A percentile compares a stretch with the other conserved stretches of the same genome.
These are phyloP conservation scores for Pantherophis vulpinus DNA, from an alignment of 2,797 vertebrate species.

Conservation along the genomic window DNA sequence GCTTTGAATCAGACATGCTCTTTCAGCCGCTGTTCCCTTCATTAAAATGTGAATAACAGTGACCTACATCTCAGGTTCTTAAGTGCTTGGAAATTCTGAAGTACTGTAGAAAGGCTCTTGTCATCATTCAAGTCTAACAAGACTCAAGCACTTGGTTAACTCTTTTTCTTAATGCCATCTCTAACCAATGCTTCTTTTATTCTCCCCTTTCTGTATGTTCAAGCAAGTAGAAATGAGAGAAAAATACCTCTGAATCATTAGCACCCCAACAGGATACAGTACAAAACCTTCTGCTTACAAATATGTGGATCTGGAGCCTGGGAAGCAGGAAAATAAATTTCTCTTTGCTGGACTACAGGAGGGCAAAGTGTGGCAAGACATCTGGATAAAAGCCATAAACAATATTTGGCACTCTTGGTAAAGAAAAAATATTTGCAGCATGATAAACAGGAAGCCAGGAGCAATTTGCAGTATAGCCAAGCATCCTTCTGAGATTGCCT, in stretches of 20 bases:
- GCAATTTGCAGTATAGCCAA: conserved; percentile 21
- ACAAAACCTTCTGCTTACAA: background rate
- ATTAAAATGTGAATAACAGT: background rate
- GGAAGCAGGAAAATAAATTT: background rate
- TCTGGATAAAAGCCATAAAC: background rate
- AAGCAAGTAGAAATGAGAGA: background rate
- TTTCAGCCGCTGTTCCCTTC: background rate
- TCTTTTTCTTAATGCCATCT: background rate
- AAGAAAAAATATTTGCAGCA: background rate
- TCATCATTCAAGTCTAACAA: background rate
- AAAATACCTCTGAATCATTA: background rate
- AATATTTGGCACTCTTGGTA: conserved; percentile 15
- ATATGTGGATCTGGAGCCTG: background rate
- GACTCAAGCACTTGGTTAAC: background rate
- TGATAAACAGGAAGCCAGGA: conserved; percentile 16
- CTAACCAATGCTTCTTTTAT: background rate
- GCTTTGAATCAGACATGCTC: background rate
- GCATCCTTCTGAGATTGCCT: conserved; percentile 9
- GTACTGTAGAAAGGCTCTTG: background rate
- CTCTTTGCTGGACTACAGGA: background rate
- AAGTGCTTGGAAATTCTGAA: background rate
- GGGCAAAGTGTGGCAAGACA: background rate
- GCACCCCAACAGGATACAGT: no score
- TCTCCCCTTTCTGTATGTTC: background rate
- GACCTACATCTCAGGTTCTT: background rate